phyloP scores from a whole-genome alignment of 2,797 vertebrate species.

The Aulostomus chinensis region DNA sequence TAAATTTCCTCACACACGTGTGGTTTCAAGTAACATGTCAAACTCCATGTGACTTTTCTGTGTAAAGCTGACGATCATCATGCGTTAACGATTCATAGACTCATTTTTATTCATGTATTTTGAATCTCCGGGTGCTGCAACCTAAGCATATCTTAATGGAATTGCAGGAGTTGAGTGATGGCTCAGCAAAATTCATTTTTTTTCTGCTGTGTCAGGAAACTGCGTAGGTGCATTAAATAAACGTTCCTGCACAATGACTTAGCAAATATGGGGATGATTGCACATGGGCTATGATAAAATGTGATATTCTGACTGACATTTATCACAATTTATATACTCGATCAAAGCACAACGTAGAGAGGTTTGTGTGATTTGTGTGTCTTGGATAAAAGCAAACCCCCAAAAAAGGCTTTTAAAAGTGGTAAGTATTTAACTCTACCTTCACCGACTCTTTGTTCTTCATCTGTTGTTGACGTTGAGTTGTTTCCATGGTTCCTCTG shows the following conservation, averaged over 20 bases:
- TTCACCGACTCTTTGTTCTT: slow-evolving; percentile 4
- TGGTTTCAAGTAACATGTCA: slow-evolving; percentile 58
- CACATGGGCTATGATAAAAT: too few relatives aligned
- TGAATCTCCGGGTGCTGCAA: slow-evolving; percentile 21
- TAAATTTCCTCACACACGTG: slow-evolving; percentile 46
- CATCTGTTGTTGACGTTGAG: slow-evolving; percentile 18
- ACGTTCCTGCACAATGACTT: slow-evolving; percentile 17
- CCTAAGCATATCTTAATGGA: slow-evolving; percentile 42
- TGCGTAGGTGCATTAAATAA: slow-evolving; percentile 21
- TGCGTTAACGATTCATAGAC: slow-evolving; percentile 13
- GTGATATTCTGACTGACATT: too few relatives aligned
- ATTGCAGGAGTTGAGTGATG: slow-evolving; percentile 32
- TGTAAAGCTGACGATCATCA: slow-evolving; percentile 26
- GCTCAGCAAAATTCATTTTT: slow-evolving; percentile 49
- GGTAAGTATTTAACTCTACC: neutral
- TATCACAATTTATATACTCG: too few relatives aligned
- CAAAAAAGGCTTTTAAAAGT: neutral
- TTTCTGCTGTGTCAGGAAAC: slow-evolving; percentile 27
- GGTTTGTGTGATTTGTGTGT: too few relatives aligned
- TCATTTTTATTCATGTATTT: slow-evolving; percentile 35
- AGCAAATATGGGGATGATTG: slow-evolving; percentile 5
- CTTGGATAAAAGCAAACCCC: too few relatives aligned
- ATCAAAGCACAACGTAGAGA: too few relatives aligned
- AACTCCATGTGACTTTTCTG: slow-evolving; percentile 46
- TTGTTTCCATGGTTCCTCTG: slow-evolving; percentile 52